Percentiles rank a stretch among this genome's conserved stretches.
These are phyloP conservation scores for Chondrilla cf. caribensis DNA, from an alignment of 37 sponge, comb jelly and placozoan species.

Conservation along the genomic window DNA sequence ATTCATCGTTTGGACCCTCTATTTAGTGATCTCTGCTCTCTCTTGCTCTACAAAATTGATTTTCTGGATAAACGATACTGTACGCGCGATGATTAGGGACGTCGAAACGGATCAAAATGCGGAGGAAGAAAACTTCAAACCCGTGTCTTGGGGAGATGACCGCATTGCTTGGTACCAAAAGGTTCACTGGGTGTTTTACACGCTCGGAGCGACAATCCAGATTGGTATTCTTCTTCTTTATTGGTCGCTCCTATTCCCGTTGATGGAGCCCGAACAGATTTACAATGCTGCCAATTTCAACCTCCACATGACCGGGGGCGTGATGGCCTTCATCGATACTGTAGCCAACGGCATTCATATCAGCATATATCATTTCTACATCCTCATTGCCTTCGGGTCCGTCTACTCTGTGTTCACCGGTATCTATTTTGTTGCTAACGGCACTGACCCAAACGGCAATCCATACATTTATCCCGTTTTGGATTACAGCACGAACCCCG, in stretches of 20 bases:
- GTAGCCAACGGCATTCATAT: conserved; percentile 34
- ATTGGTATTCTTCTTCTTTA: conserved; percentile 39
- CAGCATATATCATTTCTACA: conserved; percentile 42
- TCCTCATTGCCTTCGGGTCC: conserved; percentile 1
- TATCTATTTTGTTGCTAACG: conserved; percentile 40
- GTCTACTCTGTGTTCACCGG: conserved; percentile 51
- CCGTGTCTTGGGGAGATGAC: conserved; percentile 3
- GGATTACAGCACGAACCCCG: conserved; percentile 53
- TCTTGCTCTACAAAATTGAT: conserved; percentile 27
- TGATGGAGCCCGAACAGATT: background rate
- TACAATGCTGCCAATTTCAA: conserved; percentile 28
- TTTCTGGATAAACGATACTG: background rate
- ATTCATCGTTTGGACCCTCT: conserved; percentile 12
- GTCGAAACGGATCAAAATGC: background rate
- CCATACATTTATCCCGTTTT: conserved; percentile 52
- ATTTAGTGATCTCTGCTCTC: conserved; percentile 48
- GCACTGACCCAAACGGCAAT: conserved; percentile 43
- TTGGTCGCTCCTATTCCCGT: conserved; percentile 45
- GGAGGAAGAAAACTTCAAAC: background rate
- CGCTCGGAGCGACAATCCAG: conserved; percentile 18
- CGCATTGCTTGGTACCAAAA: conserved; percentile 61
- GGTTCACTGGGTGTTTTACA: conserved; percentile 52
- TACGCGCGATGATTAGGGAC: background rate
- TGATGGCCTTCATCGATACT: conserved; percentile 53
- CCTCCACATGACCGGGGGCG: conserved; percentile 47